Base-by-base conservation (phyloP, 2,888 invertebrate genomes). In the Lacanobia wlatinum region DNA sequence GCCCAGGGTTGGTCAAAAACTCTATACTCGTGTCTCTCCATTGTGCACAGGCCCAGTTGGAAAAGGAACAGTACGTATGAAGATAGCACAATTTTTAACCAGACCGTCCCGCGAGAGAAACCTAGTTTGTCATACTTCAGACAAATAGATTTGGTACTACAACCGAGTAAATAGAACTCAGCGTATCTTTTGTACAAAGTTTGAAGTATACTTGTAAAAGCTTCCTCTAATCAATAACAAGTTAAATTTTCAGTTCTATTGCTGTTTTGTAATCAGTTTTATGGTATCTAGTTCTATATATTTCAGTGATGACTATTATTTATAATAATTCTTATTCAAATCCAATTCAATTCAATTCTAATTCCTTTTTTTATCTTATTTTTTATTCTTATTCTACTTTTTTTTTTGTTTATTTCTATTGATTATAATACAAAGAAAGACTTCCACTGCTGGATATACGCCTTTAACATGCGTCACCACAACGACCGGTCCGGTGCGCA, bases 181-280 rank as follows among this genome's bases (percentile, higher is more conserved):
- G 23, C 18, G 40, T 68, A 75, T 65, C 55, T 59, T 18, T 69
- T 62, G 56, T 21, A 64, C 62, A 21, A 81, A 79, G 65, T 81
- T 75, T 66, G 60, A 69, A 83, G 76, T 69, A 64, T 70, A 75
- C 55, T 60, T 69, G 46, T 71, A 56, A 75, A 68, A 75, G 63
- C 43, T 83, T 67, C 58, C 52, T 65, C 18, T 66, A 83, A 79
- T 79, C 56, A 79, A 79, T 70, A 79, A 74, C 43, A 83, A 79
- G 56, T 79, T 71, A 46, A 34, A 28, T 63, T 63, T 53, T 28
- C 38, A 59, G 50, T 72, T 64, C 1, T 8, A 16, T 67, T 14
- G 16, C 28, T 38, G 38, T 38, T 52, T 69, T 53, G 38, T 8
- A 1, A 2, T 73, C 12, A 34, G 14, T 23, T n/a, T 18, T n/a